phyloP scores from a whole-genome alignment of 2,797 vertebrate species.

The Bryconaethiops microstoma region DNA sequence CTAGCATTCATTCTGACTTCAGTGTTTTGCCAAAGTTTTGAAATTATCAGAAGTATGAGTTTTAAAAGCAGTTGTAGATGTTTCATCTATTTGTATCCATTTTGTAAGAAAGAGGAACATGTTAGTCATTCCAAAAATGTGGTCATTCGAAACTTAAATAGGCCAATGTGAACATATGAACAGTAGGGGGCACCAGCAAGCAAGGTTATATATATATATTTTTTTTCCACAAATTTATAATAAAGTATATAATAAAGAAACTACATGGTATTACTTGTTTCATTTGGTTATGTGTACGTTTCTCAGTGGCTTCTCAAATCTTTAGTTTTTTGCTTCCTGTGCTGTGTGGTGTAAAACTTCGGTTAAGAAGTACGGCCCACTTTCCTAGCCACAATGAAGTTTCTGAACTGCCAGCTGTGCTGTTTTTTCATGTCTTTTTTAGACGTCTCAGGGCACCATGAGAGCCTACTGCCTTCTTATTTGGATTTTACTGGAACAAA shows the following conservation, averaged over 20 bases:
- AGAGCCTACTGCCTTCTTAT: background rate
- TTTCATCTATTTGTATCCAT: too few species aligned
- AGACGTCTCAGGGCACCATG: background rate
- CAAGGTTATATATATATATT: background rate
- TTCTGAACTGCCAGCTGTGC: background rate
- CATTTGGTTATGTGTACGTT: background rate
- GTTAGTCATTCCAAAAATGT: too few species aligned
- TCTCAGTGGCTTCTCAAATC: background rate
- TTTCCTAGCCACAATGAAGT: background rate
- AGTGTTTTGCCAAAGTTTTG: too few species aligned
- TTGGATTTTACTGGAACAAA: conserved; percentile 26
- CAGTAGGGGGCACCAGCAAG: conserved; percentile 1
- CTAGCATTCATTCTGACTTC: too few species aligned
- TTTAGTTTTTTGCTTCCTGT: conserved; percentile 20
- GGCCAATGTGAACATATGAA: too few species aligned
- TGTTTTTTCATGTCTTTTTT: background rate
- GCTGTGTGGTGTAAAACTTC: background rate
- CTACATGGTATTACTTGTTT: background rate
- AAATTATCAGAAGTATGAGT: too few species aligned
- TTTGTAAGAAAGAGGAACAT: too few species aligned
- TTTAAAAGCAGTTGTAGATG: too few species aligned
- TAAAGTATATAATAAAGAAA: background rate
- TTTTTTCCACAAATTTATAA: background rate
- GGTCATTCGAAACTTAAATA: too few species aligned
- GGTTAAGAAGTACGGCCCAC: background rate